phyloP scores from a whole-genome alignment of 2,888 invertebrate species.

The Adelognathus sp. region DNA sequence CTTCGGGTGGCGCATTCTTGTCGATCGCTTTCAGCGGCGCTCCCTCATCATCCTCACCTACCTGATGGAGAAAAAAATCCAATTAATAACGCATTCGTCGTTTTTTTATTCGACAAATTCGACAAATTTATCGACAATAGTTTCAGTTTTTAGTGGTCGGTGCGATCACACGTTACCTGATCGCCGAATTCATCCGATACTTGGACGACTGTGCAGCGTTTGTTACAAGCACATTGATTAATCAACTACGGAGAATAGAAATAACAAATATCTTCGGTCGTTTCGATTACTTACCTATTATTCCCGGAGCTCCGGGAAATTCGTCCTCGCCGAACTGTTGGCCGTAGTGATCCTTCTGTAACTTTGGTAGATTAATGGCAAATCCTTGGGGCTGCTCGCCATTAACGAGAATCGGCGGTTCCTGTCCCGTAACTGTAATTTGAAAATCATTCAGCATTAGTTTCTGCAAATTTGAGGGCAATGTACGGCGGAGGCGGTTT shows the following conservation, averaged over 20 bases:
- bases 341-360: slow-evolving; percentile 89
- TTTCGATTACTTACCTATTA: slow-evolving; percentile 71
- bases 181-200: slow-evolving; percentile 75
- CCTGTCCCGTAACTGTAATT: slow-evolving; percentile 65
- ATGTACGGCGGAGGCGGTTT: not conserved
- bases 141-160: not conserved
- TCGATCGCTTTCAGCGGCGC: slow-evolving; percentile 58
- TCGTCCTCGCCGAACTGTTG: slow-evolving; percentile 85
- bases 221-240: slow-evolving; percentile 51
- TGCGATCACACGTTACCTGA: slow-evolving; percentile 71
- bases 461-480: not conserved
- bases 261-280: not conserved
- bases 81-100: too few species aligned
- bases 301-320: slow-evolving; percentile 71
- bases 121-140: not conserved
- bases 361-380: slow-evolving; percentile 87
- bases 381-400: slow-evolving; percentile 82
- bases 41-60: slow-evolving; percentile 50
- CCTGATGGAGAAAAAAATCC: too few species aligned
- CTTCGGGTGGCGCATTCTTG: slow-evolving; percentile 58
- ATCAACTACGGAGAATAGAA: slow-evolving; percentile 8
- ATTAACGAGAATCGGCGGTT: slow-evolving; percentile 67
- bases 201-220: slow-evolving; percentile 74
- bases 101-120: not conserved
- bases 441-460: not conserved